These are phyloP conservation scores for Lepidurus couesii DNA, from an alignment of 1,140 invertebrate species.

Conservation along the genomic window DNA sequence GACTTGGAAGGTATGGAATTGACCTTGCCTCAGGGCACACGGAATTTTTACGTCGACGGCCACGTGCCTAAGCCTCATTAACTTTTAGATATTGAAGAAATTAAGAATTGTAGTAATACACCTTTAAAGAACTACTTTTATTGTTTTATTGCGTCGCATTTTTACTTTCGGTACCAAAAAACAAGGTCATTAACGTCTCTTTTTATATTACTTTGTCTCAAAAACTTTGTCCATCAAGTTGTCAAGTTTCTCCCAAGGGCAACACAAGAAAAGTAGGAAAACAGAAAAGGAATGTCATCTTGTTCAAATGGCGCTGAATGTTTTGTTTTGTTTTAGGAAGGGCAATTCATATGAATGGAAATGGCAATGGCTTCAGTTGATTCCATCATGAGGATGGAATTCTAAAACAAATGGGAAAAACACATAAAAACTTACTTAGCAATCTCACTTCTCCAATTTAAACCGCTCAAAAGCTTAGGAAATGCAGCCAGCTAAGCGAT, in stretches of 20 bases:
- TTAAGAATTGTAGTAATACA: not conserved
- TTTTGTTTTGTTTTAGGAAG: not conserved
- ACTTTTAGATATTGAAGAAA: conserved; percentile 35
- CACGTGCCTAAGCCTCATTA: conserved; percentile 88
- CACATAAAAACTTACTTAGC: not conserved
- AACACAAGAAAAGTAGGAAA: not conserved
- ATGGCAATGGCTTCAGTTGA: conserved; percentile 8
- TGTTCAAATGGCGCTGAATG: not conserved
- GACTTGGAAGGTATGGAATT: conserved; percentile 87
- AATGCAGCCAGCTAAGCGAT: not conserved
- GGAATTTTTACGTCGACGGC: conserved; percentile 98
- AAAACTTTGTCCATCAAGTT: not conserved
- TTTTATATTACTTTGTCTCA: not conserved
- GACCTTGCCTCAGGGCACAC: conserved; percentile 77
- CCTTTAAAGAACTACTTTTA: not conserved
- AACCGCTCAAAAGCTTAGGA: not conserved
- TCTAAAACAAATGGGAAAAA: not conserved
- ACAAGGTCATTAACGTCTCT: not conserved
- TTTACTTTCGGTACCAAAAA: not conserved
- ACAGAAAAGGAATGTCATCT: not conserved
- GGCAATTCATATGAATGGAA: not conserved
- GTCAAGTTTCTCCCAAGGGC: not conserved
- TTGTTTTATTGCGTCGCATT: conserved; percentile 5
- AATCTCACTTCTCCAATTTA: not conserved
- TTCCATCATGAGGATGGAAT: conserved; percentile 1